phyloP scores from a whole-genome alignment of 2,797 vertebrate species.

The Discoglossus pictus region DNA sequence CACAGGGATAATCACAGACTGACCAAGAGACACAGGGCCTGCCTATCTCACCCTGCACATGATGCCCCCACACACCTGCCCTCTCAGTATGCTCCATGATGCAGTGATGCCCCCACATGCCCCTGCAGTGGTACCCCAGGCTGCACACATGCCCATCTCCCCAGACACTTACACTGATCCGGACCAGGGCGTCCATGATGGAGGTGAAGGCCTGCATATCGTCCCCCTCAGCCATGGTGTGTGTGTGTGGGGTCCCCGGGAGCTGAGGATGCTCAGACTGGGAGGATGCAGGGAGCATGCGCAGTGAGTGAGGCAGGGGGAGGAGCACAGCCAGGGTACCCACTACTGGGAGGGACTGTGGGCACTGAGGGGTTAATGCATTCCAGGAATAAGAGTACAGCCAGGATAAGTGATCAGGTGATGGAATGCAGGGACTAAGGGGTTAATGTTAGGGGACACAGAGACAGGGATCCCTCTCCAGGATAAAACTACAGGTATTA shows the following conservation, averaged over 20 bases:
- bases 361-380: too few relatives aligned
- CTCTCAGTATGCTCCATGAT: too few relatives aligned
- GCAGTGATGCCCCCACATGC: too few relatives aligned
- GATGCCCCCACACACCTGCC: too few relatives aligned
- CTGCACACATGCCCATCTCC: too few relatives aligned
- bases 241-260: constrained; percentile 23
- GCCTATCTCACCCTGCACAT: too few relatives aligned
- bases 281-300: constrained; percentile 17
- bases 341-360: background rate
- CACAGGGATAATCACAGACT: too few relatives aligned
- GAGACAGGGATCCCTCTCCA: too few relatives aligned
- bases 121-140: too few relatives aligned
- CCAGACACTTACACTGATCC: constrained; percentile 92
- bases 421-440: background rate
- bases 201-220: constrained; percentile 88
- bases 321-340: background rate
- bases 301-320: background rate
- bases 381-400: background rate
- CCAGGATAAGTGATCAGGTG: background rate
- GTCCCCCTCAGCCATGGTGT: constrained; percentile 84
- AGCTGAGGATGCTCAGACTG: constrained; percentile 16
- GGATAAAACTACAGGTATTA: too few relatives aligned
- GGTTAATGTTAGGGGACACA: background rate
- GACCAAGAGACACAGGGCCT: too few relatives aligned
- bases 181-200: constrained; percentile 92